Evolutionary conservation across 2,113 vertebrate species (phyloP).

Genomic region (Galbula dea): DNA sequence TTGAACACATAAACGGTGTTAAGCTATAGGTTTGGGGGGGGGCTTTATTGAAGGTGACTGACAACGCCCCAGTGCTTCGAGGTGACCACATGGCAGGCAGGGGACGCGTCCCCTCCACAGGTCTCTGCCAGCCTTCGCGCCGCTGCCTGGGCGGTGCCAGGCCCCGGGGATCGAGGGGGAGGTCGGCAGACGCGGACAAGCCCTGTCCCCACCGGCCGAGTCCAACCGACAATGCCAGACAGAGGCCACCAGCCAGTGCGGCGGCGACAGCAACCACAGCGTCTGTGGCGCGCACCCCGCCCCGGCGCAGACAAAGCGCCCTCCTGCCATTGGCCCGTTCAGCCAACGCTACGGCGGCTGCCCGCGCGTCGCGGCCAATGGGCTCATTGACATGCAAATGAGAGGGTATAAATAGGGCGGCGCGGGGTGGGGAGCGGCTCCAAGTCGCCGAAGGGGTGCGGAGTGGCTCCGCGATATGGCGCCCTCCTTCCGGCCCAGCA

Average conservation of each 20-base stretch:
- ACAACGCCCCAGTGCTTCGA: not conserved
- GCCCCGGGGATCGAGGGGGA: no score
- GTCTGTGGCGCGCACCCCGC: not conserved
- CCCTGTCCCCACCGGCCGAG: not conserved
- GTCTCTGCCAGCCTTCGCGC: not conserved
- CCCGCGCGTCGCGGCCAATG: slow-evolving; percentile 47
- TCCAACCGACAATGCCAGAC: not conserved
- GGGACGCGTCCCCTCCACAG: fast-evolving
- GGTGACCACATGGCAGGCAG: no score
- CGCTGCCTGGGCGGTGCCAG: not conserved
- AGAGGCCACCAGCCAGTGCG: not conserved
- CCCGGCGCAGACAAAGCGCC: slow-evolving; percentile 77
- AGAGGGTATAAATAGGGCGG: slow-evolving; percentile 68
- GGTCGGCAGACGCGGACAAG: fast-evolving
- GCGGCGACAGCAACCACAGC: not conserved
- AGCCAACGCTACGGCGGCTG: slow-evolving; percentile 59
- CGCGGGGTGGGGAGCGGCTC: not conserved
- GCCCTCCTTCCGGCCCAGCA: slow-evolving; percentile 67
- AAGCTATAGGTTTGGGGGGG: no score
- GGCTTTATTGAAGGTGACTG: no score
- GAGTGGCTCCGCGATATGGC: slow-evolving; percentile 64
- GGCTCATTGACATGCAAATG: slow-evolving; percentile 82
- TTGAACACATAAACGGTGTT: fast-evolving
- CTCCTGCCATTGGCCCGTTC: slow-evolving; percentile 75
- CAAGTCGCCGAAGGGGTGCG: not conserved